These are phyloP conservation scores for Aphelocoma californica DNA, from an alignment of 2,797 vertebrate species.

Conservation along the genomic window DNA sequence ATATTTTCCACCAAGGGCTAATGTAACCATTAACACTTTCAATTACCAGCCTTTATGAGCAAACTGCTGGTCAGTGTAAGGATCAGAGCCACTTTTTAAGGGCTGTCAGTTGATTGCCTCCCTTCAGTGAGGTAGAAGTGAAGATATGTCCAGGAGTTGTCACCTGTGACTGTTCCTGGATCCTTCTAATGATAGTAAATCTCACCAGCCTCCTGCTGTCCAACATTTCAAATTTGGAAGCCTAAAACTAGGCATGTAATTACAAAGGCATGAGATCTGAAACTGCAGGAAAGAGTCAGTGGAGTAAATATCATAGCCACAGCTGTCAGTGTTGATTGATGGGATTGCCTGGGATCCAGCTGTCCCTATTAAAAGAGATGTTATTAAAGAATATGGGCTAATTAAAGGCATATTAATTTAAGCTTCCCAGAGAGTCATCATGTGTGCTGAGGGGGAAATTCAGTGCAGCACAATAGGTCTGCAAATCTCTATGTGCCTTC, in stretches of 20 bases:
- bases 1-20: background rate
- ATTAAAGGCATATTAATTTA: background rate
- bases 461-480: background rate
- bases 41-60: background rate
- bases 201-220: background rate
- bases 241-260: background rate
- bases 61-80: background rate
- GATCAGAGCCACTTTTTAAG: background rate
- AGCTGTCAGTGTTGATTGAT: background rate
- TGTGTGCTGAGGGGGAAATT: fast-evolving
- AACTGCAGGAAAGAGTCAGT: background rate
- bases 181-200: background rate
- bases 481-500: background rate
- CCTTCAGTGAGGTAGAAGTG: background rate
- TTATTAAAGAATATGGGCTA: background rate
- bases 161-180: background rate
- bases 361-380: background rate
- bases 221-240: background rate
- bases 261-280: background rate
- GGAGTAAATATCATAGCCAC: background rate
- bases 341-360: background rate
- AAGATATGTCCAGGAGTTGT: background rate
- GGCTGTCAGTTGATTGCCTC: background rate
- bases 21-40: background rate
- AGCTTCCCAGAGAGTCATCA: background rate